Evolutionary conservation across 2,888 invertebrate genomes (phyloP).

Genomic region (Coremacera marginata): DNA sequence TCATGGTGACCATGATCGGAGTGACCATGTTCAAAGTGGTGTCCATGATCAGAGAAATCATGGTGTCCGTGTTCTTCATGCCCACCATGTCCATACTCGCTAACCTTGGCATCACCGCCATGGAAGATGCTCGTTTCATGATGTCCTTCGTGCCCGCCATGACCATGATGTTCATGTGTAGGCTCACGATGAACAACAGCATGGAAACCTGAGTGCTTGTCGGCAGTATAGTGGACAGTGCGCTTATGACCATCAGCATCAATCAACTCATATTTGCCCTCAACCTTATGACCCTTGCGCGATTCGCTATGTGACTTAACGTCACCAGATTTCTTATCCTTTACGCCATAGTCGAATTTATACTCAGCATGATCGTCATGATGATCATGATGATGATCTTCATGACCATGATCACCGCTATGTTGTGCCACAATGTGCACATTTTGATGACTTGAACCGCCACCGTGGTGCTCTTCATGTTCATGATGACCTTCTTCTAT

Average conservation of each 20-base stretch:
- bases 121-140: slow-evolving; percentile 37
- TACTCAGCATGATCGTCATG: slow-evolving; percentile 58
- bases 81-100: slow-evolving; percentile 42
- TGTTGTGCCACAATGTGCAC: slow-evolving; percentile 59
- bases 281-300: slow-evolving; percentile 59
- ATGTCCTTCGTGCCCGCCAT: slow-evolving; percentile 42
- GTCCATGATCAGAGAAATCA: not conserved
- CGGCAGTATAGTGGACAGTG: slow-evolving; percentile 60
- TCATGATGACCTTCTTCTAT: slow-evolving; percentile 15
- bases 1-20: slow-evolving; percentile 2
- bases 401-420: slow-evolving; percentile 44
- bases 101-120: slow-evolving; percentile 43
- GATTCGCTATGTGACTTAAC: slow-evolving; percentile 56
- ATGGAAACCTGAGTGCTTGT: slow-evolving; percentile 60
- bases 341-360: slow-evolving; percentile 58
- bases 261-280: slow-evolving; percentile 61
- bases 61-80: not conserved
- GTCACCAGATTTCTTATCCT: slow-evolving; percentile 60
- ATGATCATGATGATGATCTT: slow-evolving; percentile 48
- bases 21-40: slow-evolving; percentile 7
- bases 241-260: slow-evolving; percentile 62
- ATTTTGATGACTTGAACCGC: slow-evolving; percentile 58
- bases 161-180: slow-evolving; percentile 47
- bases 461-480: slow-evolving; percentile 44
- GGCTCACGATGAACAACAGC: slow-evolving; percentile 58